Evolutionary conservation across 2,888 invertebrate genomes (phyloP).

Genomic region (Drosophila neotestacea): DNA sequence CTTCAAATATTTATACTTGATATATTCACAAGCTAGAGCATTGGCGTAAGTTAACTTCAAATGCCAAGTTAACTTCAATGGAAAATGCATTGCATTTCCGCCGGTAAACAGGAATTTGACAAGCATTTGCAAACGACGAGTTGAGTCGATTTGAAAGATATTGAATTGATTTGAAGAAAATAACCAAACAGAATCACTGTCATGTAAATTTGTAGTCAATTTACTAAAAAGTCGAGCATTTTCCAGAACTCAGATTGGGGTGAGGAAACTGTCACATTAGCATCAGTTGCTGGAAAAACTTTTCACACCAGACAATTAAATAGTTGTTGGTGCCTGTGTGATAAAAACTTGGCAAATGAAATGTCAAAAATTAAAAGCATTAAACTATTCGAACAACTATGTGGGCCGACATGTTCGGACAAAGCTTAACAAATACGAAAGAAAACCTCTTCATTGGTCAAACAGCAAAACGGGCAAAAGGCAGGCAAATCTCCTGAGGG

Average conservation of each 20-base stretch:
- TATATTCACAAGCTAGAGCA: constrained; percentile 7
- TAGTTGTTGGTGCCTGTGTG: constrained; percentile 24
- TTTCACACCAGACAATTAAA: constrained; percentile 48
- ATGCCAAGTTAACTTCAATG: constrained; percentile 27
- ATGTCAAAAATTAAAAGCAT: constrained; percentile 71
- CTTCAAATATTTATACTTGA: neutral
- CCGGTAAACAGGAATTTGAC: constrained; percentile 51
- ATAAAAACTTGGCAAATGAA: constrained; percentile 58
- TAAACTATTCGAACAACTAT: constrained; percentile 63
- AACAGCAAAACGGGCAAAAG: constrained; percentile 47
- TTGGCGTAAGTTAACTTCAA: constrained; percentile 7
- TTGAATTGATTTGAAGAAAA: constrained; percentile 60
- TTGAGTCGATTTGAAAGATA: constrained; percentile 32
- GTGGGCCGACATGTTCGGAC: constrained; percentile 26
- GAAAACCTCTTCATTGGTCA: constrained; percentile 60
- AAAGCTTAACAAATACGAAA: constrained; percentile 46
- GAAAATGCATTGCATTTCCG: constrained; percentile 64
- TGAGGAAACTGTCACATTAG: constrained; percentile 29
- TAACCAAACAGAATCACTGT: constrained; percentile 23
- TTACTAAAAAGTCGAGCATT: constrained; percentile 10
- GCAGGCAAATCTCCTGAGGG: constrained; percentile 60
- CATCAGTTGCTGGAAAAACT: constrained; percentile 25
- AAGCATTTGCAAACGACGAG: constrained; percentile 46
- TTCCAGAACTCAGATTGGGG: neutral
- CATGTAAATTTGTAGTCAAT: constrained; percentile 27